Evolutionary conservation across 1,140 invertebrate genomes (phyloP), one percentile per base, ranked within the genome.

Genomic region (Fopius arisanus): DNA sequence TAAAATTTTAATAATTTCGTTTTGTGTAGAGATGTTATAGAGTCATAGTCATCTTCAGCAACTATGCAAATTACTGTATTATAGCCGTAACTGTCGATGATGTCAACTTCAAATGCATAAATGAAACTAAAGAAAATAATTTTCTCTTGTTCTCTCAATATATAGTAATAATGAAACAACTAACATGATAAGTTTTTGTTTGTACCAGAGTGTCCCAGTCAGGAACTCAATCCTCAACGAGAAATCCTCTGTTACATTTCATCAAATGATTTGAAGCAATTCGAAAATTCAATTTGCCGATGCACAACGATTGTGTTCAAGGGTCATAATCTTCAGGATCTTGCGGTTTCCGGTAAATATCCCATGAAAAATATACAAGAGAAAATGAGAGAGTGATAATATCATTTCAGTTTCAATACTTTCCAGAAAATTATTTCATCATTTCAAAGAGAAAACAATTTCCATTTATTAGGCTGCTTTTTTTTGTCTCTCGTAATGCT

Each of bases 251-350:
- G 87, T 73, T 88, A 88, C 74, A 87, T 86, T 67, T 79, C 79
- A 73, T 77, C 72, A 23, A 73, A 54, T 23, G 77, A 88, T 41
- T 54, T 78, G 3, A 67, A 79, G 21, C 67, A 62, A 14, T 63
- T 88, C 14, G 78, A 80, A 12, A 7, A 19, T 48, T 77, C 81
- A 26, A 75, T 88, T 16, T 88, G 86, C 81, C 81, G 79, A 33
- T 88, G 87, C 69, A 88, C 86, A 28, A 84, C 83, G 23, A 70
- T 88, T 68, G 81, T 88, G 21, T 84, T 88, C 40, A 82, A 86
- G 78, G 84, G 84, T 68, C 79, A 88, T 66, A 78, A 86, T 71
- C 77, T 87, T 65, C 77, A 78, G 37, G 81, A 83, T 76, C 75
- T 88, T 16, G 76, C 81, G 5, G 70, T 73, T 83, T 82, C 85